Base-by-base conservation (phyloP, 2,888 invertebrate species). In the Chrysina gloriosa region DNA sequence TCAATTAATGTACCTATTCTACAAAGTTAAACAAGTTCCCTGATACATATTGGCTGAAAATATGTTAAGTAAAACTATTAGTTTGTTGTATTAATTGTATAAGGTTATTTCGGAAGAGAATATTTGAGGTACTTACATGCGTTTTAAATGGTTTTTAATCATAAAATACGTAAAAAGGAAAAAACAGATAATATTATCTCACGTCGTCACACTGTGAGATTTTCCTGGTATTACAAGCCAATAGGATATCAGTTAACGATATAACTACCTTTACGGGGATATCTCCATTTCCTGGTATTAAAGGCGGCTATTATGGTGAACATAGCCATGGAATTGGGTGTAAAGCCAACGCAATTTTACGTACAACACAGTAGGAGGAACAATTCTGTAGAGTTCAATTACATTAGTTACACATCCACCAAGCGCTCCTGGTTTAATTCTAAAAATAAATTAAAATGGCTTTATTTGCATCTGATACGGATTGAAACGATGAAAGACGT, bases 321-420 rank as follows among this genome's bases (percentile, higher is more conserved):
- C 27, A 27, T 42, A 11, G 11, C 11, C n/a, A 42, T 42, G 16
- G 27, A 39, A 56, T 14, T 11, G 36, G 7, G 36, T 16, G 42
- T 42, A 42, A 14, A 61, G 16, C 19, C 42, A 45, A 61, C 27
- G n/a, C 29, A 25, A 27, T 42, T 61, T 42, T 29, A 9, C 3
- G 25, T 42, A 27, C 29, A 25, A 61, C 29, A 29, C 58, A 9
- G 3, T 42, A 61, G 45, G 42, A 29, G 42, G 58, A 61, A 42
- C 42, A 16, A 61, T 61, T 61, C 29, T 45, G 58, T 42, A 29
- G 42, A 45, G 58, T 61, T 61, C 7, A 42, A 61, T 61, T 25
- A 14, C n/a, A 61, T 61, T 61, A 42, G 58, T 58, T 42, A 42
- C 45, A 61, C 58, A 42, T 61, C 27, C 58, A 61, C 58, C 42